phyloP scores from a whole-genome alignment of 2,888 invertebrate species.

The Synanthedon myopaeformis region DNA sequence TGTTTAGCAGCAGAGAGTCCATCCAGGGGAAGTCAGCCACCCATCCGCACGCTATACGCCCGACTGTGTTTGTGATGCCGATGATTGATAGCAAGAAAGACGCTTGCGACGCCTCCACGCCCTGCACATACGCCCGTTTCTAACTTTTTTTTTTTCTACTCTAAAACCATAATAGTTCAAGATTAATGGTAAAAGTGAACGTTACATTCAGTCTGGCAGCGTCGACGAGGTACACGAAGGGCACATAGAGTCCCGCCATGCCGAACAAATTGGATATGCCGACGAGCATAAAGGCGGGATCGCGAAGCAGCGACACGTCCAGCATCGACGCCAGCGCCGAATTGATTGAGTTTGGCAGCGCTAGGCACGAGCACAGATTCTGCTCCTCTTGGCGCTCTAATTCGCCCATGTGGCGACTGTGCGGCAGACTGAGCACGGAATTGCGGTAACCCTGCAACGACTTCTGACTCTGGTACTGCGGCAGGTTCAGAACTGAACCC shows the following conservation, averaged over 20 bases:
- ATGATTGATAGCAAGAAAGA: slow-evolving; percentile 84
- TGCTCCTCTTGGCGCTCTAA: slow-evolving; percentile 72
- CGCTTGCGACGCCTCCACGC: slow-evolving; percentile 78
- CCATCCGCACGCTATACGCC: slow-evolving; percentile 90
- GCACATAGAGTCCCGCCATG: slow-evolving; percentile 97
- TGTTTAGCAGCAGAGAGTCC: slow-evolving; percentile 92
- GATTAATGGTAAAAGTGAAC: slow-evolving; percentile 13
- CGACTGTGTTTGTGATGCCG: slow-evolving; percentile 94
- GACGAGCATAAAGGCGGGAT: slow-evolving; percentile 92
- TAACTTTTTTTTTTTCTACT: not conserved
- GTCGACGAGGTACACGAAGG: slow-evolving; percentile 94
- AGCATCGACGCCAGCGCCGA: slow-evolving; percentile 89
- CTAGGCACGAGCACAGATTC: slow-evolving; percentile 81
- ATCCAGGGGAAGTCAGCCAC: slow-evolving; percentile 93
- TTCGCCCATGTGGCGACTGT: slow-evolving; percentile 73
- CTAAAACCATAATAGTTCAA: too few species aligned
- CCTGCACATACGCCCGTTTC: slow-evolving; percentile 54
- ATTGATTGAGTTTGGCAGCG: slow-evolving; percentile 83
- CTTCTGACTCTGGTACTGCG: slow-evolving; percentile 93
- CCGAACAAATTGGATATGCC: slow-evolving; percentile 96
- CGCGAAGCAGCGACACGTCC: slow-evolving; percentile 87
- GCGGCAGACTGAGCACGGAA: slow-evolving; percentile 89
- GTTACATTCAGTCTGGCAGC: slow-evolving; percentile 79
- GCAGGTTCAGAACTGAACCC: slow-evolving; percentile 92
- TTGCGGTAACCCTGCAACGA: slow-evolving; percentile 91